These are phyloP conservation scores for Aporophyla lueneburgensis DNA, from an alignment of 2,888 invertebrate genomes.

Conservation along the genomic window DNA sequence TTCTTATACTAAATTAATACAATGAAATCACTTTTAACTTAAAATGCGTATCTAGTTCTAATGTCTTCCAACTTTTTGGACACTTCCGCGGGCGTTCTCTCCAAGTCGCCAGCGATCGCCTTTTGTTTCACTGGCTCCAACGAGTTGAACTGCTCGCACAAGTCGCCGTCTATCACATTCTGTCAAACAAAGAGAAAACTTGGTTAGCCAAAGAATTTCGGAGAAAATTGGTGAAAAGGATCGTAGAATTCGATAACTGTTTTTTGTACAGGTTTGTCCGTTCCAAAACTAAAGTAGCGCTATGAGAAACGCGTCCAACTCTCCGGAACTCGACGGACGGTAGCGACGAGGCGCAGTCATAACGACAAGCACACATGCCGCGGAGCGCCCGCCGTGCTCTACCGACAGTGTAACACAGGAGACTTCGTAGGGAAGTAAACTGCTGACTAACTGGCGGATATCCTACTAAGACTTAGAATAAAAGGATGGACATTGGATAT, in stretches of 20 bases:
- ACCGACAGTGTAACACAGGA: slow-evolving; percentile 88
- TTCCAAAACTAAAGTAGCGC: slow-evolving; percentile 86
- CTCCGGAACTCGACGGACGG: slow-evolving; percentile 82
- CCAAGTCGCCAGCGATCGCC: slow-evolving; percentile 98
- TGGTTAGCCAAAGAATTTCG: background rate
- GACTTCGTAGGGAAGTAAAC: slow-evolving; percentile 68
- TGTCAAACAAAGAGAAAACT: slow-evolving; percentile 84
- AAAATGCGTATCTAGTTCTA: slow-evolving; percentile 99
- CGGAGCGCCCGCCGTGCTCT: slow-evolving; percentile 76
- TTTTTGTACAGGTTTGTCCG: slow-evolving; percentile 73
- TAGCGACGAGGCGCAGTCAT: slow-evolving; percentile 76
- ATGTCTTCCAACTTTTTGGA: slow-evolving; percentile 99
- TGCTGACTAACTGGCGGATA: slow-evolving; percentile 88
- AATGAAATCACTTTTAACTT: slow-evolving; percentile 80
- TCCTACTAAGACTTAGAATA: background rate
- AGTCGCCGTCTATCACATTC: slow-evolving; percentile 99
- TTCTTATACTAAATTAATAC: slow-evolving; percentile 65
- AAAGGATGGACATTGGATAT: slow-evolving; percentile 5
- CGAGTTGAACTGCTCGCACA: slow-evolving; percentile 99
- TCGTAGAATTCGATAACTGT: background rate
- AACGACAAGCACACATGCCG: slow-evolving; percentile 77
- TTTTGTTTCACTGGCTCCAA: slow-evolving; percentile 98
- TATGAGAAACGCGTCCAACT: slow-evolving; percentile 80
- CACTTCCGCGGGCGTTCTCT: slow-evolving; percentile 98
- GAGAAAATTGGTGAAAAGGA: background rate